Base-by-base conservation (phyloP, 2,888 invertebrate genomes). In the Hirudinaria manillensis region DNA sequence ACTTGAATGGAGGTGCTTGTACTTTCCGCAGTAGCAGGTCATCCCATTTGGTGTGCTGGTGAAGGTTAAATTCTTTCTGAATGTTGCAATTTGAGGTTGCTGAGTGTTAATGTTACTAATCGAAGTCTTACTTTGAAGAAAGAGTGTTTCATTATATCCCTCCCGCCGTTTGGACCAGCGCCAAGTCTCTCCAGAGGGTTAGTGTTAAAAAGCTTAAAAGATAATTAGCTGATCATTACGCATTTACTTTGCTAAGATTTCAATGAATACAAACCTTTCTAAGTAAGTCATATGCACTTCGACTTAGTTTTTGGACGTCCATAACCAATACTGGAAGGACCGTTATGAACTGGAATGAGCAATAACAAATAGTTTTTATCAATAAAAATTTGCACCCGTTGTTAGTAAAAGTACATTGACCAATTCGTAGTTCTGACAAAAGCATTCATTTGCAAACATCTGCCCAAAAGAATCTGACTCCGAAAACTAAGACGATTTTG, bases 111-210 rank as follows among this genome's bases (percentile, higher is more conserved):
- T n/a, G n/a, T n/a, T n/a, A n/a, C n/a, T n/a, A n/a, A n/a, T n/a
- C n/a, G n/a, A n/a, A 34, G 2, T 51, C n/a, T 6, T 7, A 73
- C 73, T 36, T 65, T 73, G 45, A 73, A 73, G n/a, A 73, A 73
- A 4, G 10, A n/a, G 36, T 73, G 73, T 38, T 36, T 73, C 73
- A 73, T 73, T 21, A 73, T 53, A 36, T 73, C 73, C 21, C 56
- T 73, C 10, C 55, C 73, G 0, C 73, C 73, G n/a, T 65, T 34
- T 24, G n/a, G 65, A 36, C 73, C 73, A 2, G 73, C 73, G n/a
- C 73, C 73, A n/a, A 73, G 65, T 34, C 73, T 51, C 61, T 73
- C 73, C 61, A 73, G 73, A 21, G 73, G 73, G 13, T 73, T 34
- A 34, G 36, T 29, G 6, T 32, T 3, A 24, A 73, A 65, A 6